Percentiles rank a stretch among this genome's conserved stretches.
Conservation (phyloP, 1,140 invertebrate species). For the Brachionus koreanus region DNA sequence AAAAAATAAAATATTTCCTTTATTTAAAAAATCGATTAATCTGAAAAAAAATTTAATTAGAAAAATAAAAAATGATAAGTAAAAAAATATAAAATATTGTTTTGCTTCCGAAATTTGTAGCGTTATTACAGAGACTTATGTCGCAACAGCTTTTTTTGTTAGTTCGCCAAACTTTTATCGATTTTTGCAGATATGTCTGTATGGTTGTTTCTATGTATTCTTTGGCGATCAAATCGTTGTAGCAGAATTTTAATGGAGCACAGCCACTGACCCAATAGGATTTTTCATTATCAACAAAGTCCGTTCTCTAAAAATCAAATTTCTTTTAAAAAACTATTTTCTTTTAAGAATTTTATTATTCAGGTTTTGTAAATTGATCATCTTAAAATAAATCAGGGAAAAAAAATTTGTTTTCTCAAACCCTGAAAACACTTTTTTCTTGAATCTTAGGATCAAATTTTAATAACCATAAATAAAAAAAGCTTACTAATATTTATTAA, state of each 20-base stretch:
- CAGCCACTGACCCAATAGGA: background rate
- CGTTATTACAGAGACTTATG: background rate
- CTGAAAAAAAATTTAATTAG: background rate
- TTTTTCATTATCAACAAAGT: background rate
- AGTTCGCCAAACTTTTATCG: background rate
- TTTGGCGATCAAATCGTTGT: conserved; percentile 2
- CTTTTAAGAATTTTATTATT: background rate
- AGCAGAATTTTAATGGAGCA: conserved; percentile 8
- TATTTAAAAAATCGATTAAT: too few species aligned
- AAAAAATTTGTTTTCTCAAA: too few species aligned
- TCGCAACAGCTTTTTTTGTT: background rate
- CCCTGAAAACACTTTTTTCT: too few species aligned
- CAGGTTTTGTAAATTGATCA: too few species aligned
- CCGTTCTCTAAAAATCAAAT: background rate
- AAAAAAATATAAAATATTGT: background rate
- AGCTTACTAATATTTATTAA: too few species aligned
- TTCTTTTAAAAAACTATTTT: background rate
- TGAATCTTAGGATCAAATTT: too few species aligned
- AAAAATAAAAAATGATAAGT: background rate
- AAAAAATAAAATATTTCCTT: too few species aligned
- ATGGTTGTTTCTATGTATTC: conserved; percentile 7
- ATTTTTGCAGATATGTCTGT: conserved; percentile 2
- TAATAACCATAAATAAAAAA: too few species aligned
- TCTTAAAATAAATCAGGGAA: too few species aligned
- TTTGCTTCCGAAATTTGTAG: background rate